A percentile compares a stretch with the other conserved stretches of the same genome.
Evolutionary conservation across 2,113 vertebrate genomes (phyloP).

Genomic region (Mormoops blainvillei): DNA sequence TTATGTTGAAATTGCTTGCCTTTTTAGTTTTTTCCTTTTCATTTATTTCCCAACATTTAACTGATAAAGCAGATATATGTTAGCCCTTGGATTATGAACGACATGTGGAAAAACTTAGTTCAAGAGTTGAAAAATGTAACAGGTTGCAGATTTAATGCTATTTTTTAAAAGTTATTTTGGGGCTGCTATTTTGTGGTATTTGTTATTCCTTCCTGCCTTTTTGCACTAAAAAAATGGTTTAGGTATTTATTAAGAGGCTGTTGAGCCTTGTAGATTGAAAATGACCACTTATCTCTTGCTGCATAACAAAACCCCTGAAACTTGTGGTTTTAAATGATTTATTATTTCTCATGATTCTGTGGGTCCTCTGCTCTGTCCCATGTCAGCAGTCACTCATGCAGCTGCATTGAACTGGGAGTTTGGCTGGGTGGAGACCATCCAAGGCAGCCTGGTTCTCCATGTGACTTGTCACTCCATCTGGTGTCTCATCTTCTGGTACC

Average conservation of each 20-base stretch:
- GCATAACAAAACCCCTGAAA: background rate
- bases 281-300: background rate
- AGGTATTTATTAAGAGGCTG: background rate
- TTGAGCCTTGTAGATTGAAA: background rate
- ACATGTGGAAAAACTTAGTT: background rate
- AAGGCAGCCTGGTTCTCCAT: background rate
- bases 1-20: background rate
- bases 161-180: background rate
- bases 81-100: conserved; percentile 17
- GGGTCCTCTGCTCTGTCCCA: background rate
- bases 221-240: background rate
- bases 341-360: background rate
- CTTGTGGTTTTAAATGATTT: background rate
- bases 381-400: background rate
- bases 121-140: background rate
- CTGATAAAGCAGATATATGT: background rate
- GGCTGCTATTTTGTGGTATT: background rate
- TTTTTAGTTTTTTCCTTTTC: background rate
- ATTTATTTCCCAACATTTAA: background rate
- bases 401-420: background rate
- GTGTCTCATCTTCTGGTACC: background rate
- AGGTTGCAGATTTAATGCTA: background rate
- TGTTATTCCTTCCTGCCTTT: background rate
- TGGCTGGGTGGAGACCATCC: background rate
- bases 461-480: background rate